A percentile compares a stretch with the other conserved stretches of the same genome.
phyloP scores from a whole-genome alignment of 2,113 vertebrate species.

The Marmota flaviventris region DNA sequence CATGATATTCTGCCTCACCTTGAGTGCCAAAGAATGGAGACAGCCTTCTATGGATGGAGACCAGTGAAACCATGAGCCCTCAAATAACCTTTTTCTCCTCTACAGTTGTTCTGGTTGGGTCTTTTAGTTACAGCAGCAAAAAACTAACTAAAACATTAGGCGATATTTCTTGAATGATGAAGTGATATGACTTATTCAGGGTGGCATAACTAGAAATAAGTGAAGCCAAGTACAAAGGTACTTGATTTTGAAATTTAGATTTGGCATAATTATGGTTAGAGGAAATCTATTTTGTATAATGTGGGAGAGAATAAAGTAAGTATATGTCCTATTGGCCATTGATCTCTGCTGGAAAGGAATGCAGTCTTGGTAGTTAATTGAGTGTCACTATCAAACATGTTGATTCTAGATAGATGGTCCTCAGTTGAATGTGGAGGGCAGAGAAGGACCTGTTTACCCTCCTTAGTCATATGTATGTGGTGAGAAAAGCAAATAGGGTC shows the following conservation, averaged over 20 bases:
- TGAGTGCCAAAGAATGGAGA: neutral
- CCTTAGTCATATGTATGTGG: neutral
- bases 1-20: no score
- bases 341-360: neutral
- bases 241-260: neutral
- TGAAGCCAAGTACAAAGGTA: neutral
- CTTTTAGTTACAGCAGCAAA: no score
- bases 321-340: neutral
- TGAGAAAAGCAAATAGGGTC: neutral
- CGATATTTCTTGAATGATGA: neutral
- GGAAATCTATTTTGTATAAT: neutral
- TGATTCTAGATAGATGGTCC: neutral
- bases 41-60: no score
- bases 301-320: neutral
- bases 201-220: neutral
- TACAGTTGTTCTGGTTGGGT: no score
- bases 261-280: neutral
- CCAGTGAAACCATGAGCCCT: no score
- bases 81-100: no score
- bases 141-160: no score
- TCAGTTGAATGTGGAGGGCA: neutral
- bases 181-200: neutral
- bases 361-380: neutral
- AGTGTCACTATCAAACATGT: neutral
- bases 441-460: accelerated